Base-by-base conservation (phyloP, 2,888 invertebrate species). In the Venustoraphidia nigricollis region DNA sequence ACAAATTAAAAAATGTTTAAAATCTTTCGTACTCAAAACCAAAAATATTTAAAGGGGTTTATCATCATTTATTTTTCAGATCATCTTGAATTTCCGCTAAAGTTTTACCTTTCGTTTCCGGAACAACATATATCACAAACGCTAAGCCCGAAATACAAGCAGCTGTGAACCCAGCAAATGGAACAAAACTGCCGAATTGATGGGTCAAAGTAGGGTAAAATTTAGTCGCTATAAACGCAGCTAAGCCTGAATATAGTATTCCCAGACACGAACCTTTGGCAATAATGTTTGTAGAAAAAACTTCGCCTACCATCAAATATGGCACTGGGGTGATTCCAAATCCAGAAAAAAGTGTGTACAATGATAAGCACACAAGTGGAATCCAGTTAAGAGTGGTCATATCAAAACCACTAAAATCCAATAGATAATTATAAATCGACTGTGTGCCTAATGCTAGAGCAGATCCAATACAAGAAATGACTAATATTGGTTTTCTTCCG, bases 31-130 rank as follows among this genome's bases (percentile, higher is more conserved):
- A 17, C 17, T 17, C 17, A 17, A 17, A 17, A n/a, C 17, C 4
- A 17, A 17, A 17, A 17, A 17, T 17, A 17, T 17, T 17, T 17
- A 17, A 17, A 17, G 3, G 2, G 2, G 6, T 27, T 27, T 27
- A 6, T 5, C 4, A 17, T 17, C 27, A 27, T 27, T 27, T 27
- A 6, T 27, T 27, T 41, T 63, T 61, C 1, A 68, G 54, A 36
- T 65, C 61, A 35, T 65, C 62, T 51, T 68, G 68, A 46, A 69
- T 68, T 46, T 68, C 62, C 34, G 64, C 49, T 17, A 69, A 55
- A 2, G 67, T 65, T 49, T 66, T 68, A 2, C 66, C 66, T 49
- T 64, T 68, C 3, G 68, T 68, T 54, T 69, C 68, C 9, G 68
- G 68, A 0, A 68, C 66, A 45, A 60, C 40, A 10, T 62, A 53